Base-by-base conservation (phyloP, 1,140 invertebrate species). In the Drosophila triauraria region DNA sequence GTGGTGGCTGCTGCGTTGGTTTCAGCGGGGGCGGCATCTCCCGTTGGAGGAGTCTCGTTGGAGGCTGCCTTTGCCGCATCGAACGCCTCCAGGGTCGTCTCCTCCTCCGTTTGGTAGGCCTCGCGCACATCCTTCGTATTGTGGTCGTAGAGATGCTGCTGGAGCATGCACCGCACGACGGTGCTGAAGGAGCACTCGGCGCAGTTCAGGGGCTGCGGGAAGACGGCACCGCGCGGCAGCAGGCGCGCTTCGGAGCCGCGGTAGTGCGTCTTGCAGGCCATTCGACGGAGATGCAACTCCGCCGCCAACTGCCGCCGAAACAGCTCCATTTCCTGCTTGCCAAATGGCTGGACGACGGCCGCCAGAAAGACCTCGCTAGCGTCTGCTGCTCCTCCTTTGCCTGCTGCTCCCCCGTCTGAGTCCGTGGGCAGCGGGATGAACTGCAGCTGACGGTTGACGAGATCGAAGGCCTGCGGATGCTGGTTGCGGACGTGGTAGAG, bases 281-380 rank as follows among this genome's bases (percentile, higher is more conserved):
- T 17, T 0, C 53, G 38, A 0, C 83, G 83, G 0, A 15, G n/a
- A 0, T 30, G 20, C 61, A 75, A 15, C 38, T 87, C 83, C 2
- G 27, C 20, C 2, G 40, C 20, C 20, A 87, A 15, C 2, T 46
- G 40, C 0, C 25, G 9, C 4, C 70, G n/a, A 12, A 87, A 87
- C 0, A 25, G 12, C 9, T 80, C 56, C 59, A 87, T 25, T 48
- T 87, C 51, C 10, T 38, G 27, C 1, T n/a, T 43, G 0, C 51
- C 63, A 46, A 87, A 86, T 1, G 79, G 63, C 32, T 64, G 65
- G n/a, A 64, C 60, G 6, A 77, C 25, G 12, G 23, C 71, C 20
- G 81, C 64, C 46, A 70, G 50, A 0, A 7, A 48, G 2, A 25
- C 8, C 20, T 20, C 15, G 13, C 0, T 25, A 3, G 8, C 8